Base-by-base conservation (phyloP, 2,797 vertebrate species). In the Cirrhinus molitorella region DNA sequence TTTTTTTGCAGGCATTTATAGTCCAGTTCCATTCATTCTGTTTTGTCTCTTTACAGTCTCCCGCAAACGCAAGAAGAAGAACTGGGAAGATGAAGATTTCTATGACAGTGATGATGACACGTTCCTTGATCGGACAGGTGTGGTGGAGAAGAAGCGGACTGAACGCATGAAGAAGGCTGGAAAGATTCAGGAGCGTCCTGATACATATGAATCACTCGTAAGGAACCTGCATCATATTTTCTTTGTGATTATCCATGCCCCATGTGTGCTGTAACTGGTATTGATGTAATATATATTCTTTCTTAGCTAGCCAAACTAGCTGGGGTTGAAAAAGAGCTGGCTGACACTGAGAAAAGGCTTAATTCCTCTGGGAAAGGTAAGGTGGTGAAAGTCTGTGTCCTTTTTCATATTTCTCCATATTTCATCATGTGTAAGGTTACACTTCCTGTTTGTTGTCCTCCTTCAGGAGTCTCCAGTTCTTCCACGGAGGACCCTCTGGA, bases 81-180 rank as follows among this genome's bases (percentile, higher is more conserved):
- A 99, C 93, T 99, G 98, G 98, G 98, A 99, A 85, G 98, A 97
- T 8, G 97, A 99, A 86, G 98, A 99, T 86, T 99, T 96, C 90
- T 99, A 99, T 37, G 97, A 99, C 90, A 99, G 98, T 4, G 98
- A 99, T 1, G 98, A 99, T 4, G 98, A 99, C 90, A 96, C 97
- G 5, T 99, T 99, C 88, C 96, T 99, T 19, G 98, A 99, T 89
- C 93, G 98, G 47, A 99, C 98, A 0, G 98, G 98, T 57, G 94
- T 95, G 0, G 96, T 99, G 68, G 98, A 99, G 91, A 97, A 93
- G 93, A 99, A 99, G 91, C 95, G 98, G 67, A 91, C 96, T 66
- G 97, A 95, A 80, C 94, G 98, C 55, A 99, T 99, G 98, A 99
- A 96, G 85, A 98, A 97, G 90, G 98, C 97, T 5, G 97, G 97